Conservation (phyloP, 2,888 invertebrate species). For the Caradrina kadenii region DNA sequence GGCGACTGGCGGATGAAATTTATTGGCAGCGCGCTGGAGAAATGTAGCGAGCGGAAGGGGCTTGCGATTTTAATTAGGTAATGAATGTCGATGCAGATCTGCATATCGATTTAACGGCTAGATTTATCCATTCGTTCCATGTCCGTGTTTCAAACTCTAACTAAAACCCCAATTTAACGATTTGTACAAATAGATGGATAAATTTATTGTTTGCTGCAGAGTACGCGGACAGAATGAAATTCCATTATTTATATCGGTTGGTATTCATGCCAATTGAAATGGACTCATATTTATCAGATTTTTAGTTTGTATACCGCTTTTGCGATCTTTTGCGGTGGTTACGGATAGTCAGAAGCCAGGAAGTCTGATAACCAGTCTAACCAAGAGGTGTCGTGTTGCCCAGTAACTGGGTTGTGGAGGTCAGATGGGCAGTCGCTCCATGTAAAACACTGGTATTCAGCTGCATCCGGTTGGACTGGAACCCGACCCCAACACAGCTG, state of each 20-base stretch:
- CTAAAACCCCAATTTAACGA: conserved; percentile 78
- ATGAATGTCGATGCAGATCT: conserved; percentile 91
- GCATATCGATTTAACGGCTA: conserved; percentile 89
- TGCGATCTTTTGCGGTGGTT: too few species aligned
- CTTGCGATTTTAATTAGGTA: conserved; percentile 91
- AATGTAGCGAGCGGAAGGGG: conserved; percentile 91
- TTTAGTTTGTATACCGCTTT: conserved; percentile 13
- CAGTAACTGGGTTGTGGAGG: too few species aligned
- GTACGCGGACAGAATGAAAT: conserved; percentile 43
- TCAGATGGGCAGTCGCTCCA: too few species aligned
- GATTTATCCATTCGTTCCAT: conserved; percentile 87
- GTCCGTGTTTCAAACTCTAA: conserved; percentile 82
- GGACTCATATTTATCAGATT: conserved; percentile 17
- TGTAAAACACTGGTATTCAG: too few species aligned
- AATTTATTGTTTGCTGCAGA: conserved; percentile 58
- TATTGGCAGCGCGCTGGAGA: conserved; percentile 90
- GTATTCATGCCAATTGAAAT: conserved; percentile 28
- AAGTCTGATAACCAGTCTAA: too few species aligned
- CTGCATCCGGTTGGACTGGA: too few species aligned
- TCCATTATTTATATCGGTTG: conserved; percentile 43
- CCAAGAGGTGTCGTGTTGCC: too few species aligned
- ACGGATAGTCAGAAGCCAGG: too few species aligned
- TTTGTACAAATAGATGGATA: conserved; percentile 66
- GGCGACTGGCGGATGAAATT: conserved; percentile 90
- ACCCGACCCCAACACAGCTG: too few species aligned